Conservation (phyloP, 2,797 vertebrate species). For the Atherinosoma microstoma region DNA sequence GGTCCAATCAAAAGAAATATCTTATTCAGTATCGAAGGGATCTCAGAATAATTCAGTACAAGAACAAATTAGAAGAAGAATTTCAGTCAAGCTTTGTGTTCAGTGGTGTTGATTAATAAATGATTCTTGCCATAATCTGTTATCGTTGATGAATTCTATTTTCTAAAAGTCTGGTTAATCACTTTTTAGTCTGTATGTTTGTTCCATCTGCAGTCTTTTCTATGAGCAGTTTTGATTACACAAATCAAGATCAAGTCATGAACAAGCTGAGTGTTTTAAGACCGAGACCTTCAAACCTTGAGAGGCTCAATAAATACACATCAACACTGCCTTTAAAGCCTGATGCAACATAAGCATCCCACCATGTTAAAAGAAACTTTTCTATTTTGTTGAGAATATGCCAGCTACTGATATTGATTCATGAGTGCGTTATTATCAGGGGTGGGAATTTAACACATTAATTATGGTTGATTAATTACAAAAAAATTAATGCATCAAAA, state of each 20-base stretch:
- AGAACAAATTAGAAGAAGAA: slow-evolving; percentile 2
- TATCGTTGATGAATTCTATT: slow-evolving; percentile 24
- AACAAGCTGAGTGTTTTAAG: background rate
- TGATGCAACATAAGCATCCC: too few species aligned
- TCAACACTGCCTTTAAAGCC: too few species aligned
- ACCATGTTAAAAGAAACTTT: background rate
- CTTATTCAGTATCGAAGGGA: background rate
- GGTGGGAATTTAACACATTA: too few species aligned
- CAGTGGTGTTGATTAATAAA: slow-evolving; percentile 9
- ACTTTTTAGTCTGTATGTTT: slow-evolving; percentile 17
- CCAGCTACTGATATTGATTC: too few species aligned
- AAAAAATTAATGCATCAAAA: too few species aligned
- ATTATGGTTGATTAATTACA: too few species aligned
- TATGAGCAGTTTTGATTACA: background rate
- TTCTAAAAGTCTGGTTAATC: slow-evolving; percentile 21
- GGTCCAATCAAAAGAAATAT: background rate
- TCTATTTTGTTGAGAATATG: too few species aligned
- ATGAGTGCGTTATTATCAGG: too few species aligned
- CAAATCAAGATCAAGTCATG: background rate
- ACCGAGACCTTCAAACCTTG: background rate
- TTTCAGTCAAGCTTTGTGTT: background rate
- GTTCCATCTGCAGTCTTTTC: slow-evolving; percentile 29
- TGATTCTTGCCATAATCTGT: slow-evolving; percentile 20
- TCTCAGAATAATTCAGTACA: background rate
- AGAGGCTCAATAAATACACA: background rate